Percentiles rank a stretch among this genome's conserved stretches.
Evolutionary conservation across 2,888 invertebrate genomes (phyloP).

Genomic region (Drosophila sordidula): DNA sequence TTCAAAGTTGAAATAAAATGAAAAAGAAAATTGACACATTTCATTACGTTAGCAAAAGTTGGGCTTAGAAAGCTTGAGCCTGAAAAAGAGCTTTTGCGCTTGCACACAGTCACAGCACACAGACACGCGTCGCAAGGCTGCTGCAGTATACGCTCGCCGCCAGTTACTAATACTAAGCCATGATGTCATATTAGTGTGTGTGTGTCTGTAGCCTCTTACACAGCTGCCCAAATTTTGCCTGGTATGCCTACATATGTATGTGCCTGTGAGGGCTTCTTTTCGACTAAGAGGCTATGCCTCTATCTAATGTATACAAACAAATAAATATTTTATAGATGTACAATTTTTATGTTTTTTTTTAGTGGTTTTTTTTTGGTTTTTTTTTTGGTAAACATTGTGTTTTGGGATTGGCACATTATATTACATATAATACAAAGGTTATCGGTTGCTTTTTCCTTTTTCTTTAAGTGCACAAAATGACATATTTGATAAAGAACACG

Average conservation of each 20-base stretch:
- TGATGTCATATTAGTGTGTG: neutral
- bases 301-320: conserved; percentile 72
- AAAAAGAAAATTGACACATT: conserved; percentile 60
- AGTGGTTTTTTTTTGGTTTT: conserved; percentile 9
- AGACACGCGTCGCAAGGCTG: neutral
- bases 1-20: conserved; percentile 12
- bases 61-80: neutral
- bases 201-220: conserved; percentile 1
- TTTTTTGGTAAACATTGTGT: conserved; percentile 36
- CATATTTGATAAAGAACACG: conserved; percentile 8
- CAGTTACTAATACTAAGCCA: conserved; percentile 10
- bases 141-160: neutral
- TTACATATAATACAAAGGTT: conserved; percentile 77
- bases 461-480: conserved; percentile 43
- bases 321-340: conserved; percentile 20
- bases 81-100: conserved; percentile 5
- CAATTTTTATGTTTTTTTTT: conserved; percentile 10
- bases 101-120: conserved; percentile 13
- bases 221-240: neutral
- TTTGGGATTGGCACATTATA: conserved; percentile 73
- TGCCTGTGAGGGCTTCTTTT: conserved; percentile 25
- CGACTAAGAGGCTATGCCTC: conserved; percentile 74
- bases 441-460: conserved; percentile 16
- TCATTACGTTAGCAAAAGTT: conserved; percentile 26
- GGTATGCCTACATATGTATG: conserved; percentile 4